Evolutionary conservation across 2,113 vertebrate species (phyloP).

Genomic region (Heliornis fulica): DNA sequence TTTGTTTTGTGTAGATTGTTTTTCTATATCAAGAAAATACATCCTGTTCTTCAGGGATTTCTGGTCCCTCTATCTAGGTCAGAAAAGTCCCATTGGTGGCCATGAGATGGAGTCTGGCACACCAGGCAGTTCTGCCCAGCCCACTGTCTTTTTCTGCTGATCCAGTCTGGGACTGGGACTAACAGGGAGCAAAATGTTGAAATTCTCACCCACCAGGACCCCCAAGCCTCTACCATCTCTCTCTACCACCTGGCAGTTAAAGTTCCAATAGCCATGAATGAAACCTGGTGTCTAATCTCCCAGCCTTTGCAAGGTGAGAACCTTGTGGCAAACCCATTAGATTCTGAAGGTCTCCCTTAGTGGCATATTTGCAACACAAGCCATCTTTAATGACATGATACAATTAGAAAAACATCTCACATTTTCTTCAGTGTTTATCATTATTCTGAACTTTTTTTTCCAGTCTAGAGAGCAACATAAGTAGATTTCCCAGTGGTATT

Average conservation of each 20-base stretch:
- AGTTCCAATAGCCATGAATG: not conserved
- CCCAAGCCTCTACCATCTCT: no score
- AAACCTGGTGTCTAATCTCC: not conserved
- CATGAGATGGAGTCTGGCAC: not conserved
- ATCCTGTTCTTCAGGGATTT: not conserved
- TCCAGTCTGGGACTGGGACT: not conserved
- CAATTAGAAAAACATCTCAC: not conserved
- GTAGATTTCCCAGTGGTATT: not conserved
- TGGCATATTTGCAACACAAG: not conserved
- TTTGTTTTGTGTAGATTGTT: not conserved
- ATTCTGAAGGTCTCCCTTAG: not conserved
- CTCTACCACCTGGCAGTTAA: not conserved
- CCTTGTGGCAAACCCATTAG: not conserved
- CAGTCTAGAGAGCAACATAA: fast-evolving
- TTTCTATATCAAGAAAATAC: not conserved
- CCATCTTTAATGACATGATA: not conserved
- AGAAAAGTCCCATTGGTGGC: not conserved
- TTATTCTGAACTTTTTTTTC: not conserved
- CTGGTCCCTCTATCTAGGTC: not conserved
- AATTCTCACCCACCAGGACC: no score
- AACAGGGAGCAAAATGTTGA: not conserved
- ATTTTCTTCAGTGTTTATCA: not conserved
- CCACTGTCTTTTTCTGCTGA: not conserved
- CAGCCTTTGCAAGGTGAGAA: not conserved
- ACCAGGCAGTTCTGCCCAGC: not conserved